phyloP scores from a whole-genome alignment of 2,888 invertebrate species.

The Galerucella nymphaeae region DNA sequence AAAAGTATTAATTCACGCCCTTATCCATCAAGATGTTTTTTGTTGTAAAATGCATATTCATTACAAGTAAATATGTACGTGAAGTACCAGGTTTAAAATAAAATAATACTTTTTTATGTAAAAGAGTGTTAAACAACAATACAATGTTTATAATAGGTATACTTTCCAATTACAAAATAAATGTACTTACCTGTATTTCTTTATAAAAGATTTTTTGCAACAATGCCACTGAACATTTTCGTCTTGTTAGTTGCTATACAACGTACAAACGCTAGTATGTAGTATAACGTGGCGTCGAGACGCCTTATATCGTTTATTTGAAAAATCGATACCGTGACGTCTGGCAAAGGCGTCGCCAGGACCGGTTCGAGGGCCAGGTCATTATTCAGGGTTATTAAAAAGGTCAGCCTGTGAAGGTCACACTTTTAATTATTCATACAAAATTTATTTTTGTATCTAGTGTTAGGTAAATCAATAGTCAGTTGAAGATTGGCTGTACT shows the following conservation, averaged over 20 bases:
- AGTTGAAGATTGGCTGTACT: no score
- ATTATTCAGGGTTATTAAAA: neutral
- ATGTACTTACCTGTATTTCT: neutral
- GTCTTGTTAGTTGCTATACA: neutral
- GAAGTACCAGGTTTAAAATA: no score
- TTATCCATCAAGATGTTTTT: no score
- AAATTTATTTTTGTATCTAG: no score
- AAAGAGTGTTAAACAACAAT: no score
- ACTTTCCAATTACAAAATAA: neutral
- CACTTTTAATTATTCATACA: neutral
- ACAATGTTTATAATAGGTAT: neutral
- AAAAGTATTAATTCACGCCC: no score
- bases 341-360: slow-evolving; percentile 5
- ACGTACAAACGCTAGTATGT: slow-evolving; percentile 7
- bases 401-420: slow-evolving; percentile 9
- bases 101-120: no score
- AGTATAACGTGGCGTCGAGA: slow-evolving; percentile 24
- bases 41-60: no score
- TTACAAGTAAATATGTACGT: no score
- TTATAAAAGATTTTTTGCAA: slow-evolving; percentile 5
- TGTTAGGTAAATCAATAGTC: no score
- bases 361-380: neutral
- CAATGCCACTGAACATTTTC: slow-evolving; percentile 19
- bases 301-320: slow-evolving; percentile 25
- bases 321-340: slow-evolving; percentile 28